These are phyloP conservation scores for Phoxinus dragarum DNA, from an alignment of 2,797 vertebrate species.

Conservation along the genomic window DNA sequence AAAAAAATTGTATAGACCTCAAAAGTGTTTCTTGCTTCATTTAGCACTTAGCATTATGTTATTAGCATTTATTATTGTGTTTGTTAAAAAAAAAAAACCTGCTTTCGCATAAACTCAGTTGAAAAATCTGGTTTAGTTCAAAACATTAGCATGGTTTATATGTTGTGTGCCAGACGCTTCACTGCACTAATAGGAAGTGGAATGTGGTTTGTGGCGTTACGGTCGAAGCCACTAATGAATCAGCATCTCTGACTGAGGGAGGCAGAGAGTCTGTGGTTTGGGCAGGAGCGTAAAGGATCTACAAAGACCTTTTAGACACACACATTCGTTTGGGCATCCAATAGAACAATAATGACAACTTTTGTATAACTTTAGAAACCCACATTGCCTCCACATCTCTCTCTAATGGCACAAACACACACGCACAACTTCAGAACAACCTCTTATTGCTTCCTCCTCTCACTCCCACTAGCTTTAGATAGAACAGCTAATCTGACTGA, in stretches of 20 bases:
- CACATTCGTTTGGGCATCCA: constrained; percentile 55
- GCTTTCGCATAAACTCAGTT: neutral
- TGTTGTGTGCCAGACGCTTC: constrained; percentile 24
- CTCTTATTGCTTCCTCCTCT: constrained; percentile 1
- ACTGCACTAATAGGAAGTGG: constrained; percentile 57
- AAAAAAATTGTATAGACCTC: neutral
- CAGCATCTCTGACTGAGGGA: constrained; percentile 60
- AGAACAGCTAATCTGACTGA: constrained; percentile 1
- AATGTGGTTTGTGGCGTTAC: constrained; percentile 54
- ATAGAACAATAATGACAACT: constrained; percentile 71
- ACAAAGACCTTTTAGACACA: constrained; percentile 41
- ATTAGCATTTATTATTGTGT: constrained; percentile 8
- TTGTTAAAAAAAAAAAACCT: neutral
- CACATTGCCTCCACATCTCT: constrained; percentile 11
- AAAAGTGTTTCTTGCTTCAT: too few relatives aligned
- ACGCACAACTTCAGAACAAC: constrained; percentile 22
- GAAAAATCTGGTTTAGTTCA: constrained; percentile 41
- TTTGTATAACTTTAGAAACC: constrained; percentile 63
- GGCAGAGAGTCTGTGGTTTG: constrained; percentile 63
- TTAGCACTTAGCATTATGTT: constrained; percentile 2
- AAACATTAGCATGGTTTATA: constrained; percentile 43
- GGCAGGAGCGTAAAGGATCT: constrained; percentile 64
- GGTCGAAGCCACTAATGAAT: constrained; percentile 66
- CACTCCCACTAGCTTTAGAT: constrained; percentile 12
- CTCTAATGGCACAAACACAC: constrained; percentile 17